Base-by-base conservation (phyloP, 2,888 invertebrate genomes). In the Hirtodrosophila duncani region DNA sequence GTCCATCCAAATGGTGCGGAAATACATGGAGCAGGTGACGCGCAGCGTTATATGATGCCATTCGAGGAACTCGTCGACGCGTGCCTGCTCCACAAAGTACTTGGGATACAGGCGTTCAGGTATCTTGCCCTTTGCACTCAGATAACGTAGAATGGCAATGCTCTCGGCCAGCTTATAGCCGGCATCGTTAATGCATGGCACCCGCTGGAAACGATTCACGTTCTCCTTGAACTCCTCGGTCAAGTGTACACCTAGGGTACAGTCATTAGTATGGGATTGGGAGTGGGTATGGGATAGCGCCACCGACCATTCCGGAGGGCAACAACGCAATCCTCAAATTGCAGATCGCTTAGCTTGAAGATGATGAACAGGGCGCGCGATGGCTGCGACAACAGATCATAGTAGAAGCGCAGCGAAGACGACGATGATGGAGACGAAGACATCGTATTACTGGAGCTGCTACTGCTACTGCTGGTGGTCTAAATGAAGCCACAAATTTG, bases 321-420 rank as follows among this genome's bases (percentile, higher is more conserved):
- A 13, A 93, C 88, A 46, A 87, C 84, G 70, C 90, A 90, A 1
- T 88, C 83, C 78, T 91, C 90, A 84, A 91, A 93, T 30, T 91
- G 89, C 71, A 90, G 90, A 44, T 90, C 90, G 34, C 89, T 88
- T 11, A 86, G 81, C 72, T 92, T 92, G 27, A 94, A 84, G 78
- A 93, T 89, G 63, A 92, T 91, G 55, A 90, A 91, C 21, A 94
- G 71, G 6, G 92, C 91, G 78, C 94, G 89, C 3, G 91, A 91
- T 1, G 94, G 94, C 84, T 93, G 94, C 0, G 94, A 94, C 88
- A 94, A 88, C 10, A 93, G 86, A 87, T 94, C 93, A 63, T 88
- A 92, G 82, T 93, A 94, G 34, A 91, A 88, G 81, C 90, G 90
- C 36, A 92, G 61, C 65, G 63, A 43, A 1, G 37, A 3, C n/a